Evolutionary conservation across 2,888 invertebrate species (phyloP).

Genomic region (Oasisia sp.): DNA sequence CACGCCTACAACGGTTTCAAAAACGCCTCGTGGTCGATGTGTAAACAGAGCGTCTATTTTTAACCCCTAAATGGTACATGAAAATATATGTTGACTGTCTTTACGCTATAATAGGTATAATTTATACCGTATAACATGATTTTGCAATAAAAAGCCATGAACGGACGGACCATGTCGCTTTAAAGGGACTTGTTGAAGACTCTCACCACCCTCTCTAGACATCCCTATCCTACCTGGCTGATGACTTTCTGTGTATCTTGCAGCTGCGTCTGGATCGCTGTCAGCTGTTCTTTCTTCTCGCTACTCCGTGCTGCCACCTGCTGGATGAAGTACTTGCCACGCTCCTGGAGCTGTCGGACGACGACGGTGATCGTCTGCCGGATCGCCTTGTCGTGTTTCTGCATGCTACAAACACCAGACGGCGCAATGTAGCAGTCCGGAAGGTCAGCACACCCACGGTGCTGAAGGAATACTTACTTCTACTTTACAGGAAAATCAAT

Average conservation of each 20-base stretch:
- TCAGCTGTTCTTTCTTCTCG: background rate
- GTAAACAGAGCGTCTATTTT: no score
- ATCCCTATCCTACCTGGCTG: background rate
- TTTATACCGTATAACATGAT: no score
- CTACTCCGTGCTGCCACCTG: background rate
- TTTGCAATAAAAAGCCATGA: no score
- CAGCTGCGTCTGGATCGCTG: background rate
- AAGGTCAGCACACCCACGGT: background rate
- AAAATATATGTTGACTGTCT: no score
- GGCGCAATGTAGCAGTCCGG: background rate
- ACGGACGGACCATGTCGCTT: no score
- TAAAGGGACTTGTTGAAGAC: background rate
- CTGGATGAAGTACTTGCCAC: background rate
- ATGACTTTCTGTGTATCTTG: background rate
- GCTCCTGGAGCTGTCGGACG: background rate
- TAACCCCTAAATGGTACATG: no score
- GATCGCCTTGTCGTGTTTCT: background rate
- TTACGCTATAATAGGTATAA: no score
- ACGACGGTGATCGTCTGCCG: background rate
- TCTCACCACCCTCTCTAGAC: background rate
- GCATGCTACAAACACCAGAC: background rate
- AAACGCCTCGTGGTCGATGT: no score
- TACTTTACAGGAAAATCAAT: no score
- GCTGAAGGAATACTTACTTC: no score
- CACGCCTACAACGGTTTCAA: no score